These are phyloP conservation scores for Tachina grossa DNA, from an alignment of 2,888 invertebrate species.

Conservation along the genomic window DNA sequence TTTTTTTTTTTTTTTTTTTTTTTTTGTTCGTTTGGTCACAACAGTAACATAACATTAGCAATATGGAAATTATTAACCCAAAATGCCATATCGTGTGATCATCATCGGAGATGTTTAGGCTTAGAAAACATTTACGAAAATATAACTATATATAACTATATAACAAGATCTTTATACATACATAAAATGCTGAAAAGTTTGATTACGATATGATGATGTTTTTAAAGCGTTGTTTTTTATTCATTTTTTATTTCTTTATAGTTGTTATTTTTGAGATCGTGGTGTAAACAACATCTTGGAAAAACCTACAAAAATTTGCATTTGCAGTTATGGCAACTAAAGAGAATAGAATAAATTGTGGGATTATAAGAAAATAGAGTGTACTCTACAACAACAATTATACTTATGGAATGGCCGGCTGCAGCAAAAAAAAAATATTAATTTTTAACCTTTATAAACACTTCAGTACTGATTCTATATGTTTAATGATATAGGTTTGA, in stretches of 20 bases:
- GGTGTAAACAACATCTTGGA: slow-evolving; percentile 46
- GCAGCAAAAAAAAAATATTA: too few relatives aligned
- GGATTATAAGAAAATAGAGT: slow-evolving; percentile 71
- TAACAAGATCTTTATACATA: slow-evolving; percentile 27
- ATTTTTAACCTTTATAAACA: too few relatives aligned
- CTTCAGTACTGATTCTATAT: too few relatives aligned
- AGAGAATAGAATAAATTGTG: slow-evolving; percentile 72
- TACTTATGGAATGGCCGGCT: too few relatives aligned
- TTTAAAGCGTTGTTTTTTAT: not conserved
- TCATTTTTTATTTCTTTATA: not conserved
- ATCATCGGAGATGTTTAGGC: slow-evolving; percentile 73
- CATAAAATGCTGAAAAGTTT: slow-evolving; percentile 22
- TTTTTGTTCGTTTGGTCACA: slow-evolving; percentile 62
- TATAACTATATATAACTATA: slow-evolving; percentile 15
- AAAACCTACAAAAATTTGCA: slow-evolving; percentile 66
- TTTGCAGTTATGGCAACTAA: slow-evolving; percentile 68
- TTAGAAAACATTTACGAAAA: slow-evolving; percentile 36
- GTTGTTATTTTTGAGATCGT: slow-evolving; percentile 57
- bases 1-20: not conserved
- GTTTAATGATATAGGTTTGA: too few relatives aligned
- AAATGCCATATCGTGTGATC: slow-evolving; percentile 80
- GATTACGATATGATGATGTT: slow-evolving; percentile 58
- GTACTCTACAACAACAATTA: slow-evolving; percentile 2
- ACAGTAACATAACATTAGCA: slow-evolving; percentile 71
- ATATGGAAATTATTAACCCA: slow-evolving; percentile 80